These are phyloP conservation scores for Eupithecia abbreviata DNA, from an alignment of 2,888 invertebrate genomes.

Conservation along the genomic window DNA sequence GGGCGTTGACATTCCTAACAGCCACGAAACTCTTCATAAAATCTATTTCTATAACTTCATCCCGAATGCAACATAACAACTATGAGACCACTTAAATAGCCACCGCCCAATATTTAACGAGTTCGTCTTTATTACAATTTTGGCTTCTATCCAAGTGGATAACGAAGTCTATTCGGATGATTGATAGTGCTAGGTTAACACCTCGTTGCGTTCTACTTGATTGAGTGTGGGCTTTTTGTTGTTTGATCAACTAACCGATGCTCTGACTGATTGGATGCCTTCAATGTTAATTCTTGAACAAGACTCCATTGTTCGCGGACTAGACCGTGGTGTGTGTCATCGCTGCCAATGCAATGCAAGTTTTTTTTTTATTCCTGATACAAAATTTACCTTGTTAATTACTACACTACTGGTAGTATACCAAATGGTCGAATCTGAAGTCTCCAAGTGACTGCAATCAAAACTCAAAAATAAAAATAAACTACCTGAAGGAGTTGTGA, in stretches of 20 bases:
- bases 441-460: background rate
- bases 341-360: too few relatives aligned
- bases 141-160: constrained; percentile 75
- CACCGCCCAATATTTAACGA: constrained; percentile 72
- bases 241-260: constrained; percentile 80
- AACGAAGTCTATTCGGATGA: constrained; percentile 69
- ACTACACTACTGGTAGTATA: background rate
- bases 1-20: constrained; percentile 22
- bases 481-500: background rate
- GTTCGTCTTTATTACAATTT: constrained; percentile 77
- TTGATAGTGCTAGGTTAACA: constrained; percentile 79
- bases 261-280: constrained; percentile 74
- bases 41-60: constrained; percentile 46
- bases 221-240: constrained; percentile 81
- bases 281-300: constrained; percentile 77
- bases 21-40: constrained; percentile 29
- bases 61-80: constrained; percentile 43
- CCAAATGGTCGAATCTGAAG: background rate
- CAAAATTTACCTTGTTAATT: too few relatives aligned
- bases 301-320: constrained; percentile 67
- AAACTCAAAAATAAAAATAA: background rate
- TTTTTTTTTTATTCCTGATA: too few relatives aligned
- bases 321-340: constrained; percentile 22
- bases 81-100: constrained; percentile 60
- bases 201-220: constrained; percentile 77